phyloP scores from a whole-genome alignment of 2,797 vertebrate species.

The Crenuchus spilurus region DNA sequence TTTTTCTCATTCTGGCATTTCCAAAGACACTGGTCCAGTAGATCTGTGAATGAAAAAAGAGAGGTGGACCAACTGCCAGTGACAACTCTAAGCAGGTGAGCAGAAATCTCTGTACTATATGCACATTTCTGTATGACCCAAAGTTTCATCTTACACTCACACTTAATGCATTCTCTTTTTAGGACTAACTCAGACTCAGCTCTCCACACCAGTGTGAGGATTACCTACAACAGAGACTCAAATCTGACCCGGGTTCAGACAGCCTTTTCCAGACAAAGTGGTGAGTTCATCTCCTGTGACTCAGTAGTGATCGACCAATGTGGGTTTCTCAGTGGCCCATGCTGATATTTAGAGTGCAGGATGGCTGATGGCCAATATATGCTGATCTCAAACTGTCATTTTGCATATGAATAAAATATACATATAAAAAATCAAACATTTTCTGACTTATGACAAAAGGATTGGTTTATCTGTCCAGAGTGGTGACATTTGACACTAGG shows the following conservation, averaged over 20 bases:
- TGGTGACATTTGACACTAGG: too few species aligned
- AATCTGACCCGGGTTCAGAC: conserved; percentile 38
- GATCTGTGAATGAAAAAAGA: conserved; percentile 76
- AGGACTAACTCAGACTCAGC: conserved; percentile 87
- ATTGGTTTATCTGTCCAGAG: too few species aligned
- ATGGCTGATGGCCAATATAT: too few species aligned
- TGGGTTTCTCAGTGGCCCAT: too few species aligned
- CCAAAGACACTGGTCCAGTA: conserved; percentile 75
- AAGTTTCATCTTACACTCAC: not conserved
- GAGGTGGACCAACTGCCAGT: conserved; percentile 77
- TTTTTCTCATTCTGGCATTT: conserved; percentile 2
- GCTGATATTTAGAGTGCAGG: too few species aligned
- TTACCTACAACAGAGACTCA: conserved; percentile 71
- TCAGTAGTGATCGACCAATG: too few species aligned
- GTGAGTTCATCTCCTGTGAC: conserved; percentile 63
- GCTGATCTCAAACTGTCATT: too few species aligned
- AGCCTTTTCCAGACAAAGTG: conserved; percentile 66
- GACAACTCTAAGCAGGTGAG: conserved; percentile 81
- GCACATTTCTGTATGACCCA: too few species aligned
- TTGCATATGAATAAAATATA: too few species aligned
- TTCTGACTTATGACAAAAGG: too few species aligned
- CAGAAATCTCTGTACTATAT: conserved; percentile 24
- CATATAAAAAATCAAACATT: too few species aligned
- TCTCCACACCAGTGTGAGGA: conserved; percentile 84
- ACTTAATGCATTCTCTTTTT: not conserved